Conservation (phyloP, 2,797 vertebrate genomes). For the Sebastes jordani region DNA sequence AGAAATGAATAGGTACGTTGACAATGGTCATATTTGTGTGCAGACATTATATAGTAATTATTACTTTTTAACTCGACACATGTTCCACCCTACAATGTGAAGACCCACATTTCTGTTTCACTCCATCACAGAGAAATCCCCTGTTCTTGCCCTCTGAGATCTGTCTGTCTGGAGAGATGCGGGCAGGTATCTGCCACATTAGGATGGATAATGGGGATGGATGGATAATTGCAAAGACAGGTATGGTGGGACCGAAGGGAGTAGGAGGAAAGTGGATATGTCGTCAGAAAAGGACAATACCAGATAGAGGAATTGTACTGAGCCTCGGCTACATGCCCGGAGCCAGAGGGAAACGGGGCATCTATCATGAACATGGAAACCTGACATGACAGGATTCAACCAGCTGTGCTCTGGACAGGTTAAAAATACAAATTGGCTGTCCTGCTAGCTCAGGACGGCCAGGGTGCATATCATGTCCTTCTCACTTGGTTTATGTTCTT, state of each 20-base stretch:
- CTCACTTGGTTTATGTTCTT: background rate
- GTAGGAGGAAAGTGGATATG: constrained; percentile 37
- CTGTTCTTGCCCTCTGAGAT: too few species aligned
- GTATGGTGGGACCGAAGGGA: constrained; percentile 21
- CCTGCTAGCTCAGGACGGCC: constrained; percentile 7
- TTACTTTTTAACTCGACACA: background rate
- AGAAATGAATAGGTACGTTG: background rate
- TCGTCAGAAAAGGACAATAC: constrained; percentile 34
- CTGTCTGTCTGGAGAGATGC: background rate
- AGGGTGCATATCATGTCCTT: background rate
- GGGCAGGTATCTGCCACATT: constrained; percentile 34
- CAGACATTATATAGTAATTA: background rate
- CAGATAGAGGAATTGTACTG: constrained; percentile 38
- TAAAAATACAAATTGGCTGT: constrained; percentile 40
- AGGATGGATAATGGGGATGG: constrained; percentile 42
- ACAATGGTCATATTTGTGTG: background rate
- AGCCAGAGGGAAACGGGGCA: constrained; percentile 52
- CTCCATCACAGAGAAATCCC: background rate
- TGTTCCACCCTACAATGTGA: background rate
- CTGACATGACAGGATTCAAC: constrained; percentile 41
- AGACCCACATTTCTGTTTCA: background rate
- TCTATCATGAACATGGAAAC: constrained; percentile 45
- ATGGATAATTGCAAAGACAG: constrained; percentile 34
- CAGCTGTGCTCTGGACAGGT: constrained; percentile 23
- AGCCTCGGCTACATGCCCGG: constrained; percentile 12